Percentiles rank a stretch among this genome's conserved stretches.
Conservation (phyloP, 1,140 invertebrate genomes). For the Hestina assimilis region DNA sequence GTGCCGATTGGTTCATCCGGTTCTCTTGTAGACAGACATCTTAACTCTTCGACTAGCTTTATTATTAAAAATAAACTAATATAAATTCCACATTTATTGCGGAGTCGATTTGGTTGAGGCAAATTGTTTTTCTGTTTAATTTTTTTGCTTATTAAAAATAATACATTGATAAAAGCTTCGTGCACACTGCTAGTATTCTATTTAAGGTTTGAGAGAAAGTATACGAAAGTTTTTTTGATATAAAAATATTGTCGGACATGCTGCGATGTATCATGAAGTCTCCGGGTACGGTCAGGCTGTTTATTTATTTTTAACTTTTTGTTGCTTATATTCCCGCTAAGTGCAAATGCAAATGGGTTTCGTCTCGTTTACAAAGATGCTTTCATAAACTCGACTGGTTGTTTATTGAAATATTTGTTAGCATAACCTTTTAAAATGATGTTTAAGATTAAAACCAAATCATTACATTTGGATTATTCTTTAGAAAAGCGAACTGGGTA, state of each 20-base stretch:
- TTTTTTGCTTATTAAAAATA: neutral
- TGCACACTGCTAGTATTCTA: neutral
- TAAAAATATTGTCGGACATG: constrained; percentile 19
- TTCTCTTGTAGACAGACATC: constrained; percentile 46
- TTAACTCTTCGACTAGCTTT: constrained; percentile 32
- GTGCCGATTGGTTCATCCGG: constrained; percentile 69
- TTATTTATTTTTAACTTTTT: constrained; percentile 55
- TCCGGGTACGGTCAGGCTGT: constrained; percentile 34
- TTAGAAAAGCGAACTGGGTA: neutral
- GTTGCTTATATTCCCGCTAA: constrained; percentile 49
- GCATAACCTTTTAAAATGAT: constrained; percentile 2
- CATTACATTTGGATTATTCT: neutral
- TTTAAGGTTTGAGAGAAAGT: neutral
- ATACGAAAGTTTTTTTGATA: neutral
- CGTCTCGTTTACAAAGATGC: constrained; percentile 63
- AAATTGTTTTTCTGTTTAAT: neutral
- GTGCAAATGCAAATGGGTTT: constrained; percentile 66
- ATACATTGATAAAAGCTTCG: too few relatives aligned
- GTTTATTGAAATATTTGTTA: constrained; percentile 48
- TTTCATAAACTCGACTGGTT: constrained; percentile 57
- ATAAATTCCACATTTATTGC: neutral
- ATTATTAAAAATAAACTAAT: neutral
- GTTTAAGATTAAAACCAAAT: neutral
- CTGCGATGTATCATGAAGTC: constrained; percentile 32
- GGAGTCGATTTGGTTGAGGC: neutral